These are phyloP conservation scores for Heteronetta atricapilla DNA, from an alignment of 2,113 vertebrate genomes.

Conservation along the genomic window DNA sequence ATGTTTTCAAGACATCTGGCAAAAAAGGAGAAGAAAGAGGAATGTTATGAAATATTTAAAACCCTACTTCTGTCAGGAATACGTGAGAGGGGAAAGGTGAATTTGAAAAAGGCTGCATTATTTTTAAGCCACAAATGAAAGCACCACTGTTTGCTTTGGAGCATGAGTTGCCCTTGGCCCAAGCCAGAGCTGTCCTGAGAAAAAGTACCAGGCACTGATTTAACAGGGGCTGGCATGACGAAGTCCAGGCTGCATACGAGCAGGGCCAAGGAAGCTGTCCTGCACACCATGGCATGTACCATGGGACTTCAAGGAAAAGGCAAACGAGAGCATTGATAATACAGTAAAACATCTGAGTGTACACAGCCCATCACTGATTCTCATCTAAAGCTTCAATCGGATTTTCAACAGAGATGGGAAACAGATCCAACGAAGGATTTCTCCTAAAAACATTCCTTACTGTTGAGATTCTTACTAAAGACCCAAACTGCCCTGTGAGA, in stretches of 20 bases:
- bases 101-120: background rate
- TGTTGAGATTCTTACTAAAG: background rate
- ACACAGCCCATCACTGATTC: background rate
- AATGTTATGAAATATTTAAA: constrained; percentile 61
- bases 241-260: background rate
- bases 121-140: constrained; percentile 26
- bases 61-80: constrained; percentile 34
- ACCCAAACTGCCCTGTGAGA: background rate
- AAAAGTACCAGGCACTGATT: background rate
- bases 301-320: background rate
- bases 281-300: background rate
- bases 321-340: background rate
- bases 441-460: background rate
- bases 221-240: background rate
- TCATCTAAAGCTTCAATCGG: background rate
- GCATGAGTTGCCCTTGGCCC: background rate
- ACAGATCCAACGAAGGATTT: background rate
- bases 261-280: background rate
- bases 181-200: background rate
- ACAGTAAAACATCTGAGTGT: background rate
- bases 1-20: constrained; percentile 52
- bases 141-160: constrained; percentile 17
- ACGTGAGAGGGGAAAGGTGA: background rate
- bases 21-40: constrained; percentile 35
- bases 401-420: background rate